These are phyloP conservation scores for Ancistrus triradiatus DNA, from an alignment of 2,113 vertebrate species.

Conservation along the genomic window DNA sequence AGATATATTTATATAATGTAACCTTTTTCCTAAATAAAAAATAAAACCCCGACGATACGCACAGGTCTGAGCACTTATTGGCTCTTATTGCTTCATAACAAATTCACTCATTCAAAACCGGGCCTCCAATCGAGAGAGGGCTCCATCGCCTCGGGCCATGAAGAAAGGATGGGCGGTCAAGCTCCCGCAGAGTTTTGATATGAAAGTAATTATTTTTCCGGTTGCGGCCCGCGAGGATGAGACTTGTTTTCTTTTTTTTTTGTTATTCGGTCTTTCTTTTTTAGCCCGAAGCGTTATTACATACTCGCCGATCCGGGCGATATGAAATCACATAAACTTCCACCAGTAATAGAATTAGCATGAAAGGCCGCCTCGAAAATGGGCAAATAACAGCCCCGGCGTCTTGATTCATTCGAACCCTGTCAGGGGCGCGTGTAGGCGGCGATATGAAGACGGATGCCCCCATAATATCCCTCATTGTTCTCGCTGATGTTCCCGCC, in stretches of 20 bases:
- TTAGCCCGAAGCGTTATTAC: constrained; percentile 99
- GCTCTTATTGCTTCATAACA: constrained; percentile 96
- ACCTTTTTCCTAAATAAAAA: constrained; percentile 96
- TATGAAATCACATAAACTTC: constrained; percentile 99
- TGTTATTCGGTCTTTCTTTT: constrained; percentile 86
- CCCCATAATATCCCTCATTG: constrained; percentile 99
- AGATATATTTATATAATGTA: constrained; percentile 99
- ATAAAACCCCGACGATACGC: too few species aligned
- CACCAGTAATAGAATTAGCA: constrained; percentile 99
- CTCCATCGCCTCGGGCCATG: constrained; percentile 88
- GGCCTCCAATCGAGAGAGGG: constrained; percentile 74
- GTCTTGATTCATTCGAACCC: constrained; percentile 10
- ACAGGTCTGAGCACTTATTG: too few species aligned
- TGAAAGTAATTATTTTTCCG: constrained; percentile 99
- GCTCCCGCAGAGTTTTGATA: constrained; percentile 99
- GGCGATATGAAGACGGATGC: constrained; percentile 99
- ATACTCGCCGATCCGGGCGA: constrained; percentile 99
- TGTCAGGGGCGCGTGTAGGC: constrained; percentile 92
- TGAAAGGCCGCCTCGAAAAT: constrained; percentile 99
- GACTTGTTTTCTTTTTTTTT: constrained; percentile 79
- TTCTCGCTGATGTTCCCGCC: constrained; percentile 99
- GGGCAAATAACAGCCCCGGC: constrained; percentile 98
- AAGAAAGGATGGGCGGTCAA: constrained; percentile 84
- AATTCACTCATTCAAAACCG: constrained; percentile 87
- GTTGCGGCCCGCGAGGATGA: constrained; percentile 98